Percentiles rank a stretch among this genome's conserved stretches.
Conservation (phyloP, 2,888 invertebrate genomes). For the Acanthosepion pharaonis region DNA sequence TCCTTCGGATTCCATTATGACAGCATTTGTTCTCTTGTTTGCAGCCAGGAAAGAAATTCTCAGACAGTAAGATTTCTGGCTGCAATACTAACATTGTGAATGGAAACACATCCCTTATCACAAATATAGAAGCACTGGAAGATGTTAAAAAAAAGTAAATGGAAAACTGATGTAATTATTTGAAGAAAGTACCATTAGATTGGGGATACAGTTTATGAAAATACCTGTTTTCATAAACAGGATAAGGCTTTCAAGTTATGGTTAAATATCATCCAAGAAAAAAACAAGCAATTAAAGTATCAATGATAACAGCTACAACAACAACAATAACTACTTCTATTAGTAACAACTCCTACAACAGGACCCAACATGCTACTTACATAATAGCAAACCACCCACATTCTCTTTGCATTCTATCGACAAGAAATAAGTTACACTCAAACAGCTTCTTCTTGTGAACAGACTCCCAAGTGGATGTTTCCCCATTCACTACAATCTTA, state of each 20-base stretch:
- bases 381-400: no score
- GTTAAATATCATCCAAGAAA: neutral
- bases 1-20: neutral
- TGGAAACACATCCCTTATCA: neutral
- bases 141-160: neutral
- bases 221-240: neutral
- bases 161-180: neutral
- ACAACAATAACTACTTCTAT: no score
- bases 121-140: neutral
- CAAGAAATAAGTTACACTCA: no score
- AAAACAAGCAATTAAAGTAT: neutral
- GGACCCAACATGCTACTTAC: no score
- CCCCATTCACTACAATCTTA: no score
- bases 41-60: neutral
- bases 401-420: no score
- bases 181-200: neutral
- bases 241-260: neutral
- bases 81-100: neutral
- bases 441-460: no score
- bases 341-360: no score
- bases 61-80: neutral
- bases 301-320: neutral
- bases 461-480: no score
- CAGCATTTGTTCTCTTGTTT: neutral
- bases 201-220: neutral